These are phyloP conservation scores for Temnothorax ravouxi DNA, from an alignment of 2,888 invertebrate species.

Conservation along the genomic window DNA sequence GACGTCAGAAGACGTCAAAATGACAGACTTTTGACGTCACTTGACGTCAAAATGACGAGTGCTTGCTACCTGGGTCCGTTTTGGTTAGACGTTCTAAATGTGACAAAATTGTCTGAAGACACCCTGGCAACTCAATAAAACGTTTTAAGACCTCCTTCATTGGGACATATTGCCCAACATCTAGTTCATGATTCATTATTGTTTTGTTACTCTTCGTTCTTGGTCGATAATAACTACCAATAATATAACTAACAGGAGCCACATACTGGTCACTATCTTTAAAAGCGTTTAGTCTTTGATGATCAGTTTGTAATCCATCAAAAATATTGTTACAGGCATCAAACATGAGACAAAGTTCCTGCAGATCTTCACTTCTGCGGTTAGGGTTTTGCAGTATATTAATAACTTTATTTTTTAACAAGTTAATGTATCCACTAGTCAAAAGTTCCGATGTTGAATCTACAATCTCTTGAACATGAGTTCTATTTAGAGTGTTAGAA, in stretches of 20 bases:
- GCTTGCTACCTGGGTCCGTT: no score
- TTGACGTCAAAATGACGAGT: no score
- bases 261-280: no score
- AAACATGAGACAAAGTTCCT: neutral
- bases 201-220: neutral
- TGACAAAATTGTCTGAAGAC: no score
- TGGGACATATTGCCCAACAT: neutral
- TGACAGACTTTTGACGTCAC: no score
- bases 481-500: neutral
- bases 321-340: neutral
- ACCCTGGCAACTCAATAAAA: neutral
- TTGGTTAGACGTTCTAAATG: neutral
- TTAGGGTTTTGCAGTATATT: neutral
- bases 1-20: no score
- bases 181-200: slow-evolving; percentile 9
- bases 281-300: no score
- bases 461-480: slow-evolving; percentile 3
- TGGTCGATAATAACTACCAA: neutral
- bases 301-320: no score
- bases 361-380: neutral
- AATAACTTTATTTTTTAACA: slow-evolving; percentile 2
- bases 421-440: neutral
- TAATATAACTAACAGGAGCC: no score
- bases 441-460: neutral
- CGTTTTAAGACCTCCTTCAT: neutral